Base-by-base conservation (phyloP, 2,888 invertebrate species). In the Acholoe squamosa region DNA sequence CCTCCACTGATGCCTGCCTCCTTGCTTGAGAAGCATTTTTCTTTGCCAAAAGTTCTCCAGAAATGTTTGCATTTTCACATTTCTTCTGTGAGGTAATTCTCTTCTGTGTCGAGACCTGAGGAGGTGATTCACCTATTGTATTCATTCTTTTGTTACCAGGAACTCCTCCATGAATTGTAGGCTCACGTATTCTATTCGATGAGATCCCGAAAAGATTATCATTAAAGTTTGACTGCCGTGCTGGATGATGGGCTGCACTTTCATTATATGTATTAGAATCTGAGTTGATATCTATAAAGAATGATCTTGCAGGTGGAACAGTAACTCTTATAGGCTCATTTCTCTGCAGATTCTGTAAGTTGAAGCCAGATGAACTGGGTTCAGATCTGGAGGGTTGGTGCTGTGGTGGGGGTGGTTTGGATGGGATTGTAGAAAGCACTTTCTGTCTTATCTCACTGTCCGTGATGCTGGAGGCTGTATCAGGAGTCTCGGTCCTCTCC, bases 371-470 rank as follows among this genome's bases (percentile, higher is more conserved):
- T 1, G 80, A 34, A 5, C 25, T 31, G 51, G 34, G 12, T 84
- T 33, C 33, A n/a, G 12, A 51, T 0, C 51, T 51, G 3, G 14
- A 16, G 19, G 52, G 54, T 22, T 84, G 34, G 19, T 0, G 34
- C 86, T 28, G 54, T 0, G 51, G 19, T 52, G 52, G 52, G 10
- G 51, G 0, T 0, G 54, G 52, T 52, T 56, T 56, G 16, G 25
- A 0, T 14, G 52, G 16, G 14, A 86, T 86, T 0, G 86, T 86
- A 22, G 86, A 52, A 14, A 86, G 56, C 3, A 86, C 86, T 28
- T 86, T 86, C 54, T 86, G 86, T 19, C 86, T 86, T 0, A 86
- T 86, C 56, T 86, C 86, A 86, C 86, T 86, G 33, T 86, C 86
- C 7, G 86, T 86, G 25, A 86, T 86, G 28, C 86, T 86, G 51